Evolutionary conservation across 2,888 invertebrate species (phyloP).

Genomic region (Molanna angustata): DNA sequence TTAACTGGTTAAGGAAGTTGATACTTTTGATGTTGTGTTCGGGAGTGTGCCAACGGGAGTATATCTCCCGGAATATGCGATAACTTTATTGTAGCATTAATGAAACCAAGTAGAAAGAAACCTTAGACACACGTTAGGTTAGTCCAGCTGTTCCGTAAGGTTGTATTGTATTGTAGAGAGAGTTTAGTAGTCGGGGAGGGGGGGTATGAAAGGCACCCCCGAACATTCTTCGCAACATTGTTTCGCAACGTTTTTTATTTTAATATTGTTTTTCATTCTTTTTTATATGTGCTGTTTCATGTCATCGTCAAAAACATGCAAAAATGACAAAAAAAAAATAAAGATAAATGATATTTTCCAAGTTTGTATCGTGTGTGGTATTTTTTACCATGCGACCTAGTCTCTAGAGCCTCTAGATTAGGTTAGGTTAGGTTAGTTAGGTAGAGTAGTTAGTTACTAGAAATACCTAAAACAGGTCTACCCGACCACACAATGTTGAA

Average conservation of each 20-base stretch:
- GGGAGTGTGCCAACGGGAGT: slow-evolving; percentile 27
- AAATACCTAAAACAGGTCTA: slow-evolving; percentile 41
- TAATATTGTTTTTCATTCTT: slow-evolving; percentile 10
- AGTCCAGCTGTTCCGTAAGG: slow-evolving; percentile 29
- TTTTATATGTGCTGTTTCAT: slow-evolving; percentile 20
- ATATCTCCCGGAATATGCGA: slow-evolving; percentile 24
- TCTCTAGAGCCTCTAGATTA: slow-evolving; percentile 55
- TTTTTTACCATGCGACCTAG: slow-evolving; percentile 56
- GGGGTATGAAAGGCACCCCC: too few relatives aligned
- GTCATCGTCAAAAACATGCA: slow-evolving; percentile 24
- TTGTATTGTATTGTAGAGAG: too few relatives aligned
- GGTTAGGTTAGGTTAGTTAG: slow-evolving; percentile 59
- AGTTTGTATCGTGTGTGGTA: slow-evolving; percentile 55
- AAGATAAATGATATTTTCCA: slow-evolving; percentile 53
- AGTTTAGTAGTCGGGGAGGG: too few relatives aligned
- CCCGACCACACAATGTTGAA: slow-evolving; percentile 58
- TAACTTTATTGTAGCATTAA: slow-evolving; percentile 23
- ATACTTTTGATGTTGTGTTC: slow-evolving; percentile 29
- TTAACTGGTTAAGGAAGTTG: too few relatives aligned
- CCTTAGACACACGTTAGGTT: slow-evolving; percentile 27
- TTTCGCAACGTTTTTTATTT: slow-evolving; percentile 2
- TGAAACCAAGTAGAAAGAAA: slow-evolving; percentile 20
- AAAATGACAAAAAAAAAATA: slow-evolving; percentile 12
- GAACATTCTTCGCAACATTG: slow-evolving; percentile 5
- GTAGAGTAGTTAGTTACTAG: slow-evolving; percentile 46